Conservation (phyloP, 2,888 invertebrate species). For the Heterodera filipjevi region DNA sequence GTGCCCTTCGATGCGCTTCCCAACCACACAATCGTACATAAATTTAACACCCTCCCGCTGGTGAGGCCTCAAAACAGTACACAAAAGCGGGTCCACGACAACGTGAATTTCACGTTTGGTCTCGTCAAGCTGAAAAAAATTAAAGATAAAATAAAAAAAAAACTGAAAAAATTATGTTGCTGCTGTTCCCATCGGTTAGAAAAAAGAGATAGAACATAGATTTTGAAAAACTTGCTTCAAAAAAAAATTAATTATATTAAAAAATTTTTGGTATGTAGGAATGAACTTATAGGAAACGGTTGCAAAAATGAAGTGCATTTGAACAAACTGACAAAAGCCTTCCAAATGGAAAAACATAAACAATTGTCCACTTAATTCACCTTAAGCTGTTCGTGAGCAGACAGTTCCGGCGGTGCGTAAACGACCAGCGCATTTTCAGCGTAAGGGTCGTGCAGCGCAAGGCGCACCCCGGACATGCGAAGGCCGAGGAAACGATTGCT, state of each 20-base stretch:
- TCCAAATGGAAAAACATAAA: too few relatives aligned
- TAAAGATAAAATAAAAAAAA: not conserved
- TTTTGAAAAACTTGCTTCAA: too few relatives aligned
- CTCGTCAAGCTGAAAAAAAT: conserved; percentile 70
- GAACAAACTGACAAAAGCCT: too few relatives aligned
- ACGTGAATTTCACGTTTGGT: conserved; percentile 80
- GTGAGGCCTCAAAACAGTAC: conserved; percentile 89
- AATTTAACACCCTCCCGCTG: conserved; percentile 98
- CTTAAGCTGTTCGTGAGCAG: conserved; percentile 85
- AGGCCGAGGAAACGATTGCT: conserved; percentile 57
- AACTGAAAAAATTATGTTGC: too few relatives aligned
- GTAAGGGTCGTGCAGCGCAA: conserved; percentile 61
- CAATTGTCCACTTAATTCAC: too few relatives aligned
- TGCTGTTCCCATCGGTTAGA: too few relatives aligned
- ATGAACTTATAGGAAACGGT: too few relatives aligned
- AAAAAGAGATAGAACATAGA: too few relatives aligned
- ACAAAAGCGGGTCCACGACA: conserved; percentile 91
- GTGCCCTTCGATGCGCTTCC: conserved; percentile 74
- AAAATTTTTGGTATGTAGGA: too few relatives aligned
- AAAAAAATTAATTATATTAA: too few relatives aligned
- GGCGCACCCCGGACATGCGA: conserved; percentile 47
- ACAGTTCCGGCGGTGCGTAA: conserved; percentile 80
- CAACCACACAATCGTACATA: conserved; percentile 98
- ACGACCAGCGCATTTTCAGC: conserved; percentile 73
- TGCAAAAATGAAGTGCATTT: too few relatives aligned